Evolutionary conservation across 2,797 vertebrate species (phyloP).

Genomic region (Podarcis siculus): DNA sequence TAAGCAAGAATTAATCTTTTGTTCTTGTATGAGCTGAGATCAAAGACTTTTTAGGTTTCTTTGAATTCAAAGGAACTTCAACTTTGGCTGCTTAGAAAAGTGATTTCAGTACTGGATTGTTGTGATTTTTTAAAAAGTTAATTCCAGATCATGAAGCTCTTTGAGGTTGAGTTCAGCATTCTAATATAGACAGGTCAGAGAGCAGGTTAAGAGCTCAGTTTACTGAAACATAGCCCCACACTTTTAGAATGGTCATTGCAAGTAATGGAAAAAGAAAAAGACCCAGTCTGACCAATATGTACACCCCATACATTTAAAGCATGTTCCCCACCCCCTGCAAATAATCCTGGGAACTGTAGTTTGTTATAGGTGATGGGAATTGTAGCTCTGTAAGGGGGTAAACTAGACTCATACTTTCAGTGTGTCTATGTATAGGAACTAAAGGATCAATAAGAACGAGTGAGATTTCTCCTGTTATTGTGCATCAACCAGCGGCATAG

Average conservation of each 20-base stretch:
- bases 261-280: constrained; percentile 11
- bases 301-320: no score
- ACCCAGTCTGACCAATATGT: not conserved
- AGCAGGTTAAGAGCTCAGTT: not conserved
- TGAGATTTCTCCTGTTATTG: not conserved
- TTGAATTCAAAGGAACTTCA: constrained; percentile 33
- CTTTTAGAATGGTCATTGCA: not conserved
- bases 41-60: constrained; percentile 28
- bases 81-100: constrained; percentile 9
- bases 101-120: not conserved
- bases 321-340: no score
- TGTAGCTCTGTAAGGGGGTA: no score
- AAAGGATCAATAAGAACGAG: not conserved
- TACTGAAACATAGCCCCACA: not conserved
- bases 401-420: not conserved
- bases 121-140: not conserved
- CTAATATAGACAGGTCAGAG: constrained; percentile 1
- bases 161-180: constrained; percentile 26
- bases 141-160: not conserved
- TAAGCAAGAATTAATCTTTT: constrained; percentile 61
- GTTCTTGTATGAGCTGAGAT: constrained; percentile 40
- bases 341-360: no score
- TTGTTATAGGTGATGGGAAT: no score
- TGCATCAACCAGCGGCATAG: not conserved
- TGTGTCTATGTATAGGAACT: not conserved